Evolutionary conservation across 2,888 invertebrate species (phyloP), one percentile per base, ranked within the genome.

Genomic region (Xiphydria camelus): DNA sequence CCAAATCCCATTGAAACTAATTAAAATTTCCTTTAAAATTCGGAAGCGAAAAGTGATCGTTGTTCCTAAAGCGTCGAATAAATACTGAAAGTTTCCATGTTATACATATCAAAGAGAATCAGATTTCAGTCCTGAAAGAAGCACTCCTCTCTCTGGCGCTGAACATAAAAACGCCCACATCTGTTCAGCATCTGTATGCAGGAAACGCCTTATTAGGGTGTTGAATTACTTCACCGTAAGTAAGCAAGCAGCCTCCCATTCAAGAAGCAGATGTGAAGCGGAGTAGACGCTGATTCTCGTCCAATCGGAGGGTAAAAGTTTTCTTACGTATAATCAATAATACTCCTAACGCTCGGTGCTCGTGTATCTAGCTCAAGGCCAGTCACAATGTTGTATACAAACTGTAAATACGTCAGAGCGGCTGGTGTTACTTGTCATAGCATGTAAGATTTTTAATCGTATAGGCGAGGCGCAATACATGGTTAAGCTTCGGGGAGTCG

Each of bases 121-220:
- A n/a, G n/a, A n/a, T n/a, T n/a, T n/a, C 14, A 23, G 18, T 18
- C 23, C 35, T 15, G 36, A 41, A 53, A 55, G 47, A 51, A 47
- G 51, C 38, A n/a, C n/a, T n/a, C n/a, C n/a, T n/a, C n/a, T n/a
- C n/a, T n/a, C n/a, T n/a, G n/a, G n/a, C n/a, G n/a, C n/a, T n/a
- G n/a, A 23, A n/a, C 23, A 23, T 23, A 6, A 15, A 34, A 45
- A 46, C 36, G 39, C 47, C 51, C 45, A 51, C 57, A 59, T 60
- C 54, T 60, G 63, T 52, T 45, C 42, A 51, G 50, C 63, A 64
- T 55, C 57, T 56, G 59, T 38, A 53, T 52, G 59, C 70, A 70
- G 72, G 73, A 73, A 73, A 60, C 55, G 55, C 53, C 67, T 66
- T 59, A 60, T 73, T 69, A 66, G 51, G 50, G 51, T 51, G 39